phyloP scores from a whole-genome alignment of 1,140 invertebrate genomes.

The Nephotettix cincticeps region DNA sequence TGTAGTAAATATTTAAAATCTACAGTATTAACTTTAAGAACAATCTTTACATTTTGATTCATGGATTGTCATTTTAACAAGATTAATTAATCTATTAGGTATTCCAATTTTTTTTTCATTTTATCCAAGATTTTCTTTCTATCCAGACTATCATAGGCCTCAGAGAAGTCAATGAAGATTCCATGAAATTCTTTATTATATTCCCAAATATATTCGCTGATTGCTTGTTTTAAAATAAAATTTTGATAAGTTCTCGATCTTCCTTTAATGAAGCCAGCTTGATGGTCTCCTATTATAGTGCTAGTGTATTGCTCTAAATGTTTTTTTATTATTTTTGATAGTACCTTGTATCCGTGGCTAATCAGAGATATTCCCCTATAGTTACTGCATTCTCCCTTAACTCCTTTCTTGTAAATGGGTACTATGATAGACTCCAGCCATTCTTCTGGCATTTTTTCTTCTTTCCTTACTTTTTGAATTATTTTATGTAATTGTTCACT shows the following conservation, averaged over 20 bases:
- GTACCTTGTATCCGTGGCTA: slow-evolving; percentile 21
- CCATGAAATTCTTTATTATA: no score
- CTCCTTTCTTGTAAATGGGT: slow-evolving; percentile 32
- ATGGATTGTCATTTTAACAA: no score
- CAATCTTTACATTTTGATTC: background rate
- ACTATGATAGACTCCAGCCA: background rate
- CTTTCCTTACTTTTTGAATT: background rate
- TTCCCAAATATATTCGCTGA: no score
- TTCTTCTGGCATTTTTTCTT: background rate
- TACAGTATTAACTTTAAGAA: background rate
- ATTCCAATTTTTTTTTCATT: no score
- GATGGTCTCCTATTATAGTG: slow-evolving; percentile 31
- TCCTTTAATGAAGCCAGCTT: slow-evolving; percentile 24
- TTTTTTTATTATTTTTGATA: slow-evolving; percentile 24
- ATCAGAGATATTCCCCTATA: slow-evolving; percentile 32
- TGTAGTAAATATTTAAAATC: no score
- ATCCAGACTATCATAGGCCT: no score
- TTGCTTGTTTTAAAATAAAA: no score
- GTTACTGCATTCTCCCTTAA: slow-evolving; percentile 24
- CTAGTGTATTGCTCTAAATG: slow-evolving; percentile 10
- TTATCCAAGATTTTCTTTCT: no score
- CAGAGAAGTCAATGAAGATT: no score
- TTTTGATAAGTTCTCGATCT: slow-evolving; percentile 31
- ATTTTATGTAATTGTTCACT: background rate
- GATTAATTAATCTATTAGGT: no score